phyloP scores from a whole-genome alignment of 2,888 invertebrate species.

The Nebria brevicollis region DNA sequence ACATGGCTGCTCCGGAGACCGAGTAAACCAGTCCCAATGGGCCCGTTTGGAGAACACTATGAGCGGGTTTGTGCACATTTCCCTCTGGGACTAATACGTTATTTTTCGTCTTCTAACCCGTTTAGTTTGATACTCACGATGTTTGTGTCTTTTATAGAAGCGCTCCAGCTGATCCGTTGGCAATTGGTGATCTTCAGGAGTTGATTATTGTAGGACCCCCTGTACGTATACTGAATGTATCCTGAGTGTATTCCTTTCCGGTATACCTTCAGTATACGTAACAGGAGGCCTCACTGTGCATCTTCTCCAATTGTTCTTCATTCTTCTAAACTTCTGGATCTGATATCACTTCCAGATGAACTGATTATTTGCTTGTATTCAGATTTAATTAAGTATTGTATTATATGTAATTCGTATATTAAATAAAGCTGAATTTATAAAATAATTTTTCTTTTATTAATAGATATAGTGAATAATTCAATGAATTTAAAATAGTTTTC shows the following conservation, averaged over 20 bases:
- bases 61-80: constrained; percentile 20
- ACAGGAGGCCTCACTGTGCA: constrained; percentile 93
- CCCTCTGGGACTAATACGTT: constrained; percentile 36
- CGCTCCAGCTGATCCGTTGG: constrained; percentile 17
- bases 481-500: neutral
- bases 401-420: neutral
- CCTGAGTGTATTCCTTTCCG: constrained; percentile 98
- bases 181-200: constrained; percentile 40
- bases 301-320: constrained; percentile 46
- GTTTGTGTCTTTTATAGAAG: constrained; percentile 33
- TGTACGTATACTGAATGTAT: constrained; percentile 99
- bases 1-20: constrained; percentile 48
- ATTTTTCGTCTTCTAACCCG: constrained; percentile 21
- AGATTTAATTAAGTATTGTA: neutral
- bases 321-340: neutral
- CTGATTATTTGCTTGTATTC: neutral
- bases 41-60: neutral
- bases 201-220: constrained; percentile 77
- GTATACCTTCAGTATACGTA: constrained; percentile 99
- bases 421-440: neutral
- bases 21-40: constrained; percentile 47
- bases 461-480: neutral
- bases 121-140: constrained; percentile 26
- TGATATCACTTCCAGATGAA: neutral
- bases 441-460: neutral